A percentile compares a stretch with the other conserved stretches of the same genome.
phyloP scores from a whole-genome alignment of 64 coral and sea anemone genomes.

The Anthopleura sola region DNA sequence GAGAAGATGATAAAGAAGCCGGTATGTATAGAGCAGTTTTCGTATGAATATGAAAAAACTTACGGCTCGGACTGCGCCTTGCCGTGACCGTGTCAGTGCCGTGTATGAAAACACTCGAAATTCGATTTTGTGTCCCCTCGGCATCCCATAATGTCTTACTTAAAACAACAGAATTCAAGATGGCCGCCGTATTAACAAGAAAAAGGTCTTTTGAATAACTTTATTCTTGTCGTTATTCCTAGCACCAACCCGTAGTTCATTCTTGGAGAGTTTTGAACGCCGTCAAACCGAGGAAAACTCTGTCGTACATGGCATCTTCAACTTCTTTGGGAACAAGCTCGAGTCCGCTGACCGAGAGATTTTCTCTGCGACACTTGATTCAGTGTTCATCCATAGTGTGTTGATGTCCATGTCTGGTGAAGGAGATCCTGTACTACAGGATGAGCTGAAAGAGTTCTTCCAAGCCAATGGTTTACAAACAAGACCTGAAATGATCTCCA shows the following conservation, averaged over 20 bases:
- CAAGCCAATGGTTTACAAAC: conserved; percentile 68
- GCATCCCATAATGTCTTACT: no score
- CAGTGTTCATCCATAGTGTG: conserved; percentile 82
- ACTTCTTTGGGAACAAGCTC: conserved; percentile 74
- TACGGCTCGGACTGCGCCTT: no score
- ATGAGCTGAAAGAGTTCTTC: conserved; percentile 80
- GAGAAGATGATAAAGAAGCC: conserved; percentile 14
- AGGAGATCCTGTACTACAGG: conserved; percentile 51
- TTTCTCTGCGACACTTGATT: conserved; percentile 64
- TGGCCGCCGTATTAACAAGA: no score
- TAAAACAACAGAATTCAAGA: no score
- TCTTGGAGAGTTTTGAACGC: conserved; percentile 82
- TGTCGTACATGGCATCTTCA: conserved; percentile 67
- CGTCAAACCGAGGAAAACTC: conserved; percentile 89
- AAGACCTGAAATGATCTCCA: conserved; percentile 63
- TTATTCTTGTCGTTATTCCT: not conserved
- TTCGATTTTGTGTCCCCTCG: no score
- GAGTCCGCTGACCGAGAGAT: conserved; percentile 45
- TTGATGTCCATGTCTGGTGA: conserved; percentile 57
- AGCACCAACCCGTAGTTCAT: conserved; percentile 36
- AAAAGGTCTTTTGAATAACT: no score
- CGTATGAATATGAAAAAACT: no score
- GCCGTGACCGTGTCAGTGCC: no score
- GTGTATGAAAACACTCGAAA: no score
- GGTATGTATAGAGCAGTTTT: not conserved